Conservation (phyloP, 2,888 invertebrate species). For the Seira musarum region DNA sequence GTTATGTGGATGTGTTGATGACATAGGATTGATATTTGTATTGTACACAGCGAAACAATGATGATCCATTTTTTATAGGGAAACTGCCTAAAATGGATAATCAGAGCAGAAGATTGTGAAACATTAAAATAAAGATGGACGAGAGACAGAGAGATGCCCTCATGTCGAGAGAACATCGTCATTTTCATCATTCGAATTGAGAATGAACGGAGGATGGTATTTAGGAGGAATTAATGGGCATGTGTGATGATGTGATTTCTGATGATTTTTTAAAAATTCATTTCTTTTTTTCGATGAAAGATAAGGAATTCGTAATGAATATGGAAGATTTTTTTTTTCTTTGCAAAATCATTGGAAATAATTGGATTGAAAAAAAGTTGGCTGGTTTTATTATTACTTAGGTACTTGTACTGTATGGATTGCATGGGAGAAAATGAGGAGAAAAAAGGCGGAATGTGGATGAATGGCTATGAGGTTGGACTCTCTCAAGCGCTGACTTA, state of each 20-base stretch:
- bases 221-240: constrained; percentile 49
- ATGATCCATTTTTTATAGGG: constrained; percentile 26
- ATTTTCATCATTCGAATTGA: constrained; percentile 13
- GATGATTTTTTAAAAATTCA: constrained; percentile 8
- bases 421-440: neutral
- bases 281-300: constrained; percentile 29
- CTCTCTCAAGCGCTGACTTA: neutral
- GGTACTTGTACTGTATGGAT: neutral
- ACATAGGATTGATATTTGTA: constrained; percentile 37
- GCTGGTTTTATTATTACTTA: neutral
- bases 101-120: constrained; percentile 26
- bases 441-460: neutral
- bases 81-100: constrained; percentile 38
- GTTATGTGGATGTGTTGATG: constrained; percentile 20
- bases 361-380: constrained; percentile 42
- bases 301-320: constrained; percentile 25
- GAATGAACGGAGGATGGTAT: constrained; percentile 21
- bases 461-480: neutral
- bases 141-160: constrained; percentile 25
- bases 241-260: constrained; percentile 2
- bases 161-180: constrained; percentile 34
- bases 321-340: constrained; percentile 23
- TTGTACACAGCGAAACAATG: constrained; percentile 25
- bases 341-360: constrained; percentile 56
- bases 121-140: constrained; percentile 3